These are phyloP conservation scores for Zaprionus bogoriensis DNA, from an alignment of 2,888 invertebrate genomes.

Conservation along the genomic window DNA sequence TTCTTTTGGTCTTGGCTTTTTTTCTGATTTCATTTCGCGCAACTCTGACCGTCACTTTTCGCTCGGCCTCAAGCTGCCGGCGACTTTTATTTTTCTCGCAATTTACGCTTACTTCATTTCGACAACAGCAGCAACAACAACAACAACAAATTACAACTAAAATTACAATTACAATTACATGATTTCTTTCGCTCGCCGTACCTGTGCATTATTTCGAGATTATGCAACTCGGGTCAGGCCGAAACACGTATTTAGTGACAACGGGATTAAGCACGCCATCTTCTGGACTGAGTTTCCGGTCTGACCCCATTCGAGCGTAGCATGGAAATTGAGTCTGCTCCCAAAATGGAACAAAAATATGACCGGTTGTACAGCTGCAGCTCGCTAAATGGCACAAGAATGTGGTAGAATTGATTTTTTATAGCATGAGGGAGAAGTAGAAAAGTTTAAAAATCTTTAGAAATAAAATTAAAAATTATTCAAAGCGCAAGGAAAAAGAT, in stretches of 20 bases:
- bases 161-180: conserved; percentile 69
- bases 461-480: neutral
- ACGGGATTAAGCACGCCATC: conserved; percentile 2
- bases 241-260: conserved; percentile 15
- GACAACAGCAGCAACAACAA: conserved; percentile 64
- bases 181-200: conserved; percentile 56
- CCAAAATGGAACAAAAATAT: conserved; percentile 1
- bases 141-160: conserved; percentile 64
- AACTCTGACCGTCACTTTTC: conserved; percentile 32
- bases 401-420: too few species aligned
- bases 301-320: conserved; percentile 1
- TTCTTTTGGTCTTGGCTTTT: neutral
- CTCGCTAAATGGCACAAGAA: too few species aligned
- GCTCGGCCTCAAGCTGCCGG: conserved; percentile 28
- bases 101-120: conserved; percentile 78
- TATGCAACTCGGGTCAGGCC: conserved; percentile 57
- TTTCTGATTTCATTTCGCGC: conserved; percentile 19
- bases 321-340: neutral
- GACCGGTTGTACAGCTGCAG: too few species aligned
- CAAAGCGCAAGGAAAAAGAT: neutral
- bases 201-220: conserved; percentile 46
- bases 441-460: too few species aligned
- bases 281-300: conserved; percentile 19
- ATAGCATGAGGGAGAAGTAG: too few species aligned
- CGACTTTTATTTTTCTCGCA: conserved; percentile 60